Conservation (phyloP, 2,888 invertebrate species). For the Thymelicus sylvestris region DNA sequence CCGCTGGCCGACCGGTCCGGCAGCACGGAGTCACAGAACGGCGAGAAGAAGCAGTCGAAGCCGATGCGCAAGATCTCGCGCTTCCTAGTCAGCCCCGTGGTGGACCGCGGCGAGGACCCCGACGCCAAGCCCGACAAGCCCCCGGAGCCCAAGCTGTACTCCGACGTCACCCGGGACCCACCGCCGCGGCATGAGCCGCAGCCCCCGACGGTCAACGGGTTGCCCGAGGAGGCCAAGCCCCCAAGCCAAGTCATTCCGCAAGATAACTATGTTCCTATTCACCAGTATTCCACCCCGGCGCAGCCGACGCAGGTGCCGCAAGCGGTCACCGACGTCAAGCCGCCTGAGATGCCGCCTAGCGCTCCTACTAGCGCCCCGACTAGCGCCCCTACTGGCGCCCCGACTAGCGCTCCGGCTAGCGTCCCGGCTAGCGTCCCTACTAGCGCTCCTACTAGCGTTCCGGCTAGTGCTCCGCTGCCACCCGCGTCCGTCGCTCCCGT, state of each 20-base stretch:
- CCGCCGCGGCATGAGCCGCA: conserved; percentile 40
- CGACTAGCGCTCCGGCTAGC: conserved; percentile 42
- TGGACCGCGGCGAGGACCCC: conserved; percentile 79
- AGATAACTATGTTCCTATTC: conserved; percentile 63
- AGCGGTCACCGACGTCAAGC: conserved; percentile 50
- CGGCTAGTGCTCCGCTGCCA: conserved; percentile 45
- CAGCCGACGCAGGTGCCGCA: conserved; percentile 54
- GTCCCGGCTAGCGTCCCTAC: too few relatives aligned
- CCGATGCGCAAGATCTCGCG: conserved; percentile 90
- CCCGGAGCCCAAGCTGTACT: conserved; percentile 43
- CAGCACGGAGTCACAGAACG: conserved; percentile 68
- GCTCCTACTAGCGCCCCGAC: conserved; percentile 47
- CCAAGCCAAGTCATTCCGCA: conserved; percentile 47
- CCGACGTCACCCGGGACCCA: conserved; percentile 46
- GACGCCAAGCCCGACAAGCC: conserved; percentile 55
- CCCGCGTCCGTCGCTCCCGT: conserved; percentile 44
- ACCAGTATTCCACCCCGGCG: conserved; percentile 63
- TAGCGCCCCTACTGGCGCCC: conserved; percentile 40
- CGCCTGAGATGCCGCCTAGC: conserved; percentile 46
- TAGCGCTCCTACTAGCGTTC: conserved; percentile 1
- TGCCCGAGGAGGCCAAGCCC: conserved; percentile 51
- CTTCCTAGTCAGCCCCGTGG: conserved; percentile 92
- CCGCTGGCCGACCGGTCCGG: conserved; percentile 70
- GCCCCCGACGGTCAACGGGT: conserved; percentile 54
- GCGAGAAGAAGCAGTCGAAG: conserved; percentile 77